Evolutionary conservation across 2,113 vertebrate genomes (phyloP), one percentile per base, ranked within the genome.

Genomic region (Candoia aspera): DNA sequence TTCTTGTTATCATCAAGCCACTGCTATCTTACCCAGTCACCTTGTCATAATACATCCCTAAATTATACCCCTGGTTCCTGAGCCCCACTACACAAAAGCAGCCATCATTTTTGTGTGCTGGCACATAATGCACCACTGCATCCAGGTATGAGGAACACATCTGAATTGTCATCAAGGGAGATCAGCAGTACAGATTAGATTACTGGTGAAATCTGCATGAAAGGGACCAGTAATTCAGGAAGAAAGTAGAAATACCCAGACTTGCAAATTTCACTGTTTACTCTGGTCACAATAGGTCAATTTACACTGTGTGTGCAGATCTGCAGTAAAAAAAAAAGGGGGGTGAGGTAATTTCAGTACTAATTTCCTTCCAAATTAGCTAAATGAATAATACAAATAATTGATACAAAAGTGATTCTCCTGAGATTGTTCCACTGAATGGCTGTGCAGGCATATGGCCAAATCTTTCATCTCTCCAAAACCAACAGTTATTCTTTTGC

Each of bases 351-450:
- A 83, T 84, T 29, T 4, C 24, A 62, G 6, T 54, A 29, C 68
- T 93, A 29, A 42, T 95, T 96, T 90, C 92, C 94, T 88, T 94
- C 95, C 94, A 94, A 93, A 93, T 89, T 88, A 93, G 90, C 86
- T 94, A 95, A 95, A 94, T 93, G 88, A 93, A 88, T 87, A 12
- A 1, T 57, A 79, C 92, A 94, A 95, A 92, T 95, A 94, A 95
- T 88, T 93, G 86, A 96, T 93, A 59, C 13, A 33, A 87, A 93
- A 54, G 54, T 85, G 86, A 92, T 92, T 95, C 94, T 88, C 68
- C 0, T 68, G 91, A 93, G 95, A 93, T 1, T 21, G 91, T 93
- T 92, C 84, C 55, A 93, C 62, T 88, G 93, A 96, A 95, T 95
- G 94, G 91, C 89, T 94, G 21, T 79, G 59, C 49, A 90, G 96